phyloP scores from a whole-genome alignment of 2,888 invertebrate species.

The Sarcophaga variegata region DNA sequence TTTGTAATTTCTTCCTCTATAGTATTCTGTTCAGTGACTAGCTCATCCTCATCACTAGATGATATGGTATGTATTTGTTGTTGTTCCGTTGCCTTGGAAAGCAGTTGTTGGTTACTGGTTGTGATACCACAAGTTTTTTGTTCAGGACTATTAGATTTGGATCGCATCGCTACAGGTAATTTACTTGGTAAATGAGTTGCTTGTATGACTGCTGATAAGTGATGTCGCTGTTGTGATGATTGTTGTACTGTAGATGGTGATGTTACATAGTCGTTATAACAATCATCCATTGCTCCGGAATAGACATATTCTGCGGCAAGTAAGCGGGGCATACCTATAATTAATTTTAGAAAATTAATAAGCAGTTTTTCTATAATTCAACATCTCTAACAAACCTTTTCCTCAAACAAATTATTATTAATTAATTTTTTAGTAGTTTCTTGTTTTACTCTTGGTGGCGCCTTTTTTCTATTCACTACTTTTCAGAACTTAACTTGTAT shows the following conservation, averaged over 20 bases:
- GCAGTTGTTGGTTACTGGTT: not conserved
- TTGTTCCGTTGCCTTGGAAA: not conserved
- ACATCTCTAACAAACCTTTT: not conserved
- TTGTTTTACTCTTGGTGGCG: slow-evolving; percentile 53
- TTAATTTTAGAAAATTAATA: not conserved
- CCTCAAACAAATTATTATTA: slow-evolving; percentile 19
- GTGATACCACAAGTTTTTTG: too few species aligned
- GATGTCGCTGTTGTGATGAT: not conserved
- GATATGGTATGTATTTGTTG: slow-evolving; percentile 67
- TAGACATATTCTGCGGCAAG: slow-evolving; percentile 29
- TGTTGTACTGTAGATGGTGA: slow-evolving; percentile 9
- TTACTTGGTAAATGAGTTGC: not conserved
- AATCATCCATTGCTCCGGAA: slow-evolving; percentile 42
- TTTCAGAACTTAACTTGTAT: slow-evolving; percentile 31
- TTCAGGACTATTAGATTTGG: not conserved
- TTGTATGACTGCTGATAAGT: not conserved
- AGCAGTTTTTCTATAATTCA: not conserved
- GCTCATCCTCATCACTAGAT: slow-evolving; percentile 56
- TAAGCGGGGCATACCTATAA: slow-evolving; percentile 58
- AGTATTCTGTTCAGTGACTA: slow-evolving; percentile 17
- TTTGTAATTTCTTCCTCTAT: slow-evolving; percentile 22
- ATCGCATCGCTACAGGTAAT: not conserved
- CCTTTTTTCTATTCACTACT: slow-evolving; percentile 58
- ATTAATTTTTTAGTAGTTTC: slow-evolving; percentile 10
- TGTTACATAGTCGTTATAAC: slow-evolving; percentile 31